Conservation (phyloP, 2,797 vertebrate species). For the Darevskia nairensis region DNA sequence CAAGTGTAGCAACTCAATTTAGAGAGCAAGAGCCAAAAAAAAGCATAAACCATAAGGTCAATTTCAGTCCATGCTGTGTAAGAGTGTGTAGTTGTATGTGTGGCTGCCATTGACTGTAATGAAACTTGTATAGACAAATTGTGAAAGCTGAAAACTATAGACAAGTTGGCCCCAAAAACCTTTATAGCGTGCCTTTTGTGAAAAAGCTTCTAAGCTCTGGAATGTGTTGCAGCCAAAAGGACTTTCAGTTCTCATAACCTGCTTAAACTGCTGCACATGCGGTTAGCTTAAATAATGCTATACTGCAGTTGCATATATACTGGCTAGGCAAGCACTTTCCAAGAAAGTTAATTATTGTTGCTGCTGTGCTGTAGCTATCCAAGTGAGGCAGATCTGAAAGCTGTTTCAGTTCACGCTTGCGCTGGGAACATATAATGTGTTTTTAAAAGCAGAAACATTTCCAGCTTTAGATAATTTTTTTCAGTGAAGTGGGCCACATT, state of each 20-base stretch:
- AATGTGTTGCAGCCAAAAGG: slow-evolving; percentile 9
- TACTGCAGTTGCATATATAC: not conserved
- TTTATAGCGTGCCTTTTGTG: slow-evolving; percentile 8
- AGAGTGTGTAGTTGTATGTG: not conserved
- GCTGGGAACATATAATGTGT: not conserved
- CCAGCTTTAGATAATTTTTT: slow-evolving; percentile 17
- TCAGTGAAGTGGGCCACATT: slow-evolving; percentile 18
- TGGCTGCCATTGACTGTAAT: not conserved
- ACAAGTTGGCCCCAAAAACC: slow-evolving; percentile 8
- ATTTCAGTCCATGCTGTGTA: not conserved
- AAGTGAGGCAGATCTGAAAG: not conserved
- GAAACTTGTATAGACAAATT: not conserved
- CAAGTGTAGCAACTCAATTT: not conserved
- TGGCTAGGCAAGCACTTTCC: slow-evolving; percentile 12
- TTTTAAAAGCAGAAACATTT: slow-evolving; percentile 36
- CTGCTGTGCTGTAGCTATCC: not conserved
- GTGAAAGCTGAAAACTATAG: not conserved
- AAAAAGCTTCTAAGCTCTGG: slow-evolving; percentile 6
- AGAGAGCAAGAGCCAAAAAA: too few species aligned
- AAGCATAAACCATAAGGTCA: not conserved
- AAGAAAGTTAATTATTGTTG: slow-evolving; percentile 8
- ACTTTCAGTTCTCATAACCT: slow-evolving; percentile 17
- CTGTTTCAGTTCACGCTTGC: not conserved
- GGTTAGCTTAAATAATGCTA: slow-evolving; percentile 19
- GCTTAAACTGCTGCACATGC: not conserved